phyloP scores from a whole-genome alignment of 2,888 invertebrate genomes.

The Dicyrtoma fusca region DNA sequence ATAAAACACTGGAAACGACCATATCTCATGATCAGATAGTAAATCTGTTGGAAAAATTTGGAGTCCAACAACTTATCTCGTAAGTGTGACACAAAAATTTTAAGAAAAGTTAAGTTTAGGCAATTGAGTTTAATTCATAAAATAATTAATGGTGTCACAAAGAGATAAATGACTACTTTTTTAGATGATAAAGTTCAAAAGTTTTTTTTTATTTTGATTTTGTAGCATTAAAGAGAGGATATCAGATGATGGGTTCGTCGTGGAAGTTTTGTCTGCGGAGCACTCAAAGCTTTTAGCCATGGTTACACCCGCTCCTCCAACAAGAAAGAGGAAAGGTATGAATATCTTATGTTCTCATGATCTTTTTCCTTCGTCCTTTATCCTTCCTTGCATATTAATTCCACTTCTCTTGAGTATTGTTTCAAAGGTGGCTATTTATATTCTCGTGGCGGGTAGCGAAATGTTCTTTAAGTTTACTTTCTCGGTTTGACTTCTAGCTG shows the following conservation, averaged over 20 bases:
- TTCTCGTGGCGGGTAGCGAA: not conserved
- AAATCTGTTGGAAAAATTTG: conserved; percentile 76
- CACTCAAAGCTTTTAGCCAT: conserved; percentile 66
- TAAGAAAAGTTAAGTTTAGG: not conserved
- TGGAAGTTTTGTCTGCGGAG: conserved; percentile 65
- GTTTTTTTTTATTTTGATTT: conserved; percentile 34
- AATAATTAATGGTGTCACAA: too few relatives aligned
- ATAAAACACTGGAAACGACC: conserved; percentile 62
- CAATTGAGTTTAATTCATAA: too few relatives aligned
- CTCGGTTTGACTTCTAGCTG: conserved; percentile 33
- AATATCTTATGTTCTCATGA: not conserved
- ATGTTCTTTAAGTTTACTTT: not conserved
- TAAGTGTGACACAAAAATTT: conserved; percentile 55
- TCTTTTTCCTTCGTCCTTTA: not conserved
- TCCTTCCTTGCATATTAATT: not conserved
- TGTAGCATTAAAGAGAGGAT: conserved; percentile 62
- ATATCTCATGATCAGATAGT: conserved; percentile 69
- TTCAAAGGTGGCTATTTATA: too few relatives aligned
- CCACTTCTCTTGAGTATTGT: too few relatives aligned
- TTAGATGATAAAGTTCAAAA: not conserved
- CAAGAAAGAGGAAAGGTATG: conserved; percentile 60
- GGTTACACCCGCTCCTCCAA: conserved; percentile 57
- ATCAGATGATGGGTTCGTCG: conserved; percentile 61
- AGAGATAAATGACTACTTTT: not conserved
- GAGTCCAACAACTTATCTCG: conserved; percentile 74